Evolutionary conservation across 2,113 vertebrate species (phyloP), one percentile per base, ranked within the genome.

Genomic region (Boleophthalmus pectinirostris): DNA sequence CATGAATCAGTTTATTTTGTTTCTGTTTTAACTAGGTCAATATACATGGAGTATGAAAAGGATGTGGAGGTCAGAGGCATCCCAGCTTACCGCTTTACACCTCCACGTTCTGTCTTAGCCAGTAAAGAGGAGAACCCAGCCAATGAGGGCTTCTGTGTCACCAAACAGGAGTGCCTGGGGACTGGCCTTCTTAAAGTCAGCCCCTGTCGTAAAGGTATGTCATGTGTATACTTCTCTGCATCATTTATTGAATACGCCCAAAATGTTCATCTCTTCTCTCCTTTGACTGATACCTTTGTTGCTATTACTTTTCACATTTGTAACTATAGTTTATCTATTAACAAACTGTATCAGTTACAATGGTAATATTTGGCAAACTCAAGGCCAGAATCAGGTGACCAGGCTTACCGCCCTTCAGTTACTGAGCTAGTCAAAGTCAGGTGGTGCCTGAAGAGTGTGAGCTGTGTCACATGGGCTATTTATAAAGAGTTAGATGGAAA

Each of bases 71-170:
- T 99, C 8, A 94, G 94, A 25, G 95, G 94, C 3, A 92, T 99
- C 84, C 94, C 94, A 0, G 93, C 95, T 0, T 96, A 95, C 64
- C 96, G 96, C 38, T 99, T 95, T 67, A 94, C 92, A 6, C 94
- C 96, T 0, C 97, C 98, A 0, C 77, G 79, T 21, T 94, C 92
- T 60, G 91, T 96, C 0, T 84, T 98, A 65, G 97, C 96, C 86
- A 98, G 96, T 78, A 87, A 84, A 0, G 91, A 93, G 0, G 91
- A 95, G 67, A 98, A 96, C 72, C 95, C 97, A 0, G 94, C 90
- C 74, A 99, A 99, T 0, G 91, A 93, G 8, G 97, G 98, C 0
- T 99, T 98, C 94, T 99, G 98, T 7, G 70, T 96, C 54, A 94
- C 92, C 0, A 77, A 91, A 0, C 76, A 92, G 0, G 93, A 97